Evolutionary conservation across 1,140 invertebrate species (phyloP), one percentile per base, ranked within the genome.

Genomic region (Tetragonula clypearis): DNA sequence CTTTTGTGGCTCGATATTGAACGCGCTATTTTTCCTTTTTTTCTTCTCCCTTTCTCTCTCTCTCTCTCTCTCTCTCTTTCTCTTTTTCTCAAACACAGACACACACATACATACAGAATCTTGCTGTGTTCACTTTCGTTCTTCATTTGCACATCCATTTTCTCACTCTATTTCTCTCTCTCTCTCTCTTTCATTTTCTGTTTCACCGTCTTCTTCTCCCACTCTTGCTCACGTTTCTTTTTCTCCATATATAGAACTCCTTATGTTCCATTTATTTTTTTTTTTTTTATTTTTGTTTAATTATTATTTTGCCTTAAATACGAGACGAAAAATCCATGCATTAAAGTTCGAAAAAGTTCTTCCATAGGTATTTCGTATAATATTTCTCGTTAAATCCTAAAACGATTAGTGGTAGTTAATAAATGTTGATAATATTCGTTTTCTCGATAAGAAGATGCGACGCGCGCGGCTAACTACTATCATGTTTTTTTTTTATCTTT

Each of bases 261-360:
- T 72, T 72, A 72, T 66, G 82, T 81, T 81, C 35, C 62, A 8
- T 49, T 49, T 49, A 49, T 49, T 8, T 78, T 56, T 82, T n/a
- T 85, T 82, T 84, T 60, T 49, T 49, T 49, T 49, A 49, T 49
- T 49, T 49, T 49, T 49, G 41, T 49, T 49, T 49, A 49, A 49
- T 49, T 49, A 49, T 49, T 49, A 49, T 49, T 49, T 85, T 82
- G 79, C 74, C 72, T 77, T 87, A 89, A 88, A 80, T 89, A 89
- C 76, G 85, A 79, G 93, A 93, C 86, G 90, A 92, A 92, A 93
- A 92, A 91, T 92, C 86, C 84, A 93, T 92, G 90, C 88, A 91
- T 90, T 89, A 90, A 89, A 86, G 66, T 92, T 88, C 85, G 85
- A 87, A 90, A 91, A 92, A 60, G 35, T 89, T 82, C 68, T n/a